These are phyloP conservation scores for Acanthoscelides obtectus DNA, from an alignment of 2,888 invertebrate genomes.

Conservation along the genomic window DNA sequence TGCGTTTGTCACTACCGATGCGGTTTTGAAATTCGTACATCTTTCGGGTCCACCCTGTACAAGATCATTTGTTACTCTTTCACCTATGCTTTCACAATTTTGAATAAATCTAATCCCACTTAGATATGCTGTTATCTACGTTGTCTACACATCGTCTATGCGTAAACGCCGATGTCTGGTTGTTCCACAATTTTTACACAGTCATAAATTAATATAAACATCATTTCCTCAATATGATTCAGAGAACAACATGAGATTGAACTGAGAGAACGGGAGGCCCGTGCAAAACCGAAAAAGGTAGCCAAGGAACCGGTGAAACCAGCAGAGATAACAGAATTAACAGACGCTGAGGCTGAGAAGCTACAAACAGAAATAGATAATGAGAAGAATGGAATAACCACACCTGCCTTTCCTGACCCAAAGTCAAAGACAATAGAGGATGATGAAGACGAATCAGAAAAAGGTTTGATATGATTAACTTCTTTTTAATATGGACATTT, in stretches of 20 bases:
- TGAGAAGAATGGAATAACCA: constrained; percentile 27
- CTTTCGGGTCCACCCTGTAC: too few species aligned
- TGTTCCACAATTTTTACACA: too few species aligned
- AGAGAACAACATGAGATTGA: constrained; percentile 56
- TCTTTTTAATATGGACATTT: too few species aligned
- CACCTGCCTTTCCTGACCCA: constrained; percentile 29
- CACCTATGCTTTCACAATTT: too few species aligned
- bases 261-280: constrained; percentile 57
- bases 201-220: background rate
- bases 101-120: too few species aligned
- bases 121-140: too few species aligned
- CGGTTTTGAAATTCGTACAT: too few species aligned
- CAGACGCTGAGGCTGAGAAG: constrained; percentile 87
- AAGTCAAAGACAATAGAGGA: constrained; percentile 45
- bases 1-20: too few species aligned
- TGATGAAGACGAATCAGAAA: constrained; percentile 78
- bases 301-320: constrained; percentile 52
- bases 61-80: too few species aligned
- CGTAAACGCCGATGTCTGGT: too few species aligned
- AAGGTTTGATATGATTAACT: too few species aligned
- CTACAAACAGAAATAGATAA: constrained; percentile 74
- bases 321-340: constrained; percentile 75
- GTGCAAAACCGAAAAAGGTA: constrained; percentile 63
- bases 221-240: constrained; percentile 32
- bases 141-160: too few species aligned